Conservation (phyloP, 2,113 vertebrate genomes). For the Chrysochloris asiatica region DNA sequence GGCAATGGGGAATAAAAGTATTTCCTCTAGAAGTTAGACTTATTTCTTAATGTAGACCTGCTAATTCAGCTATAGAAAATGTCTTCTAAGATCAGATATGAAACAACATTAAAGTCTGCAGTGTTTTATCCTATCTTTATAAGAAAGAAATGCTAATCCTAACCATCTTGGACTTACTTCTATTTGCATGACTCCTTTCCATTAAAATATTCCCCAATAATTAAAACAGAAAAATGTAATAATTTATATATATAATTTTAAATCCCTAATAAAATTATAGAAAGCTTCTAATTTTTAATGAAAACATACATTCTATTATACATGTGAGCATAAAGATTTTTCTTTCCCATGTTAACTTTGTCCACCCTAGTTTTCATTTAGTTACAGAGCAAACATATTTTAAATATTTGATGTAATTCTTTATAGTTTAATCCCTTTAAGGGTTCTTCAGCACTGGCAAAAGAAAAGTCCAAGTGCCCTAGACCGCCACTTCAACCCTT, state of each 20-base stretch:
- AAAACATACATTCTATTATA: background rate
- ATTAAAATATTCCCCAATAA: background rate
- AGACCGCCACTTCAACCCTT: background rate
- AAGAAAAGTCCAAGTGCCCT: background rate
- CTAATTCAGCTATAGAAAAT: background rate
- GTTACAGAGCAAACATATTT: conserved; percentile 4
- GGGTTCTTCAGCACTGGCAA: background rate
- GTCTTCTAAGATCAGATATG: conserved; percentile 22
- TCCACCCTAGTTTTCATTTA: background rate
- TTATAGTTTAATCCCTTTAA: background rate
- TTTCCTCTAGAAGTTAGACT: background rate
- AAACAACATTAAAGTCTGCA: conserved; percentile 17
- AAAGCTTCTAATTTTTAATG: conserved; percentile 27
- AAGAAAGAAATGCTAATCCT: conserved; percentile 5
- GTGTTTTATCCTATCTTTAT: background rate
- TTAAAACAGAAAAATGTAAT: conserved; percentile 29
- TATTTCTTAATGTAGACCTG: conserved; percentile 34
- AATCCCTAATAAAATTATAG: background rate
- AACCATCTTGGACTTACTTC: background rate
- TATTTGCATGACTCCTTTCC: background rate
- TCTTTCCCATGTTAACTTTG: conserved; percentile 2
- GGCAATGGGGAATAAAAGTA: background rate
- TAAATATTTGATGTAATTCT: conserved; percentile 15
- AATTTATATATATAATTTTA: background rate
- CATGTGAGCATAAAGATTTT: conserved; percentile 23